Evolutionary conservation across 2,113 vertebrate species (phyloP).

Genomic region (Chloebia gouldiae): DNA sequence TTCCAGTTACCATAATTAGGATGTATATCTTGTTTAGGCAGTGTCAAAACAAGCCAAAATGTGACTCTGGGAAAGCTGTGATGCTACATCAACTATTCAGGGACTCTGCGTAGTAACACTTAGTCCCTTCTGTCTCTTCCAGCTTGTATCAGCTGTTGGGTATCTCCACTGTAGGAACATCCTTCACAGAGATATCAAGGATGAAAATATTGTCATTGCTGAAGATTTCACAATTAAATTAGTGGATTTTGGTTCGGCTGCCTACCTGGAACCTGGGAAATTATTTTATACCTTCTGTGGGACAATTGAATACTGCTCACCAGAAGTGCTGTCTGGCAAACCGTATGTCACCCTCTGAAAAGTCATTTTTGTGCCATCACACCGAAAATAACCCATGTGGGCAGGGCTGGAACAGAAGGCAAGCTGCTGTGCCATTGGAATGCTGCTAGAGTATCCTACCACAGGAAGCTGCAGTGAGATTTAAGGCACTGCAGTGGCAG

Average conservation of each 20-base stretch:
- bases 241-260: constrained; percentile 92
- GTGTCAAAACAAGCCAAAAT: neutral
- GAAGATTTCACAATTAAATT: constrained; percentile 87
- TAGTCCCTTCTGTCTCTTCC: neutral
- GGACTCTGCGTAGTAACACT: neutral
- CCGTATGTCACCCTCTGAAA: constrained; percentile 76
- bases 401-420: neutral
- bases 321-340: constrained; percentile 90
- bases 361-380: neutral
- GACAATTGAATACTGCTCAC: constrained; percentile 93
- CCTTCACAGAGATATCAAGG: constrained; percentile 93
- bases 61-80: neutral
- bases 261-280: constrained; percentile 81
- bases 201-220: constrained; percentile 92
- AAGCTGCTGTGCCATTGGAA: neutral
- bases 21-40: neutral
- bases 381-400: too few relatives aligned
- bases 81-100: neutral
- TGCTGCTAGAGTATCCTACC: neutral
- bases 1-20: neutral
- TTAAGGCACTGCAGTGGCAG: neutral
- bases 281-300: constrained; percentile 91
- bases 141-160: constrained; percentile 88
- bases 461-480: neutral
- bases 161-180: constrained; percentile 83